These are phyloP conservation scores for Dipodomys spectabilis DNA, from an alignment of 2,113 vertebrate species.

Conservation along the genomic window DNA sequence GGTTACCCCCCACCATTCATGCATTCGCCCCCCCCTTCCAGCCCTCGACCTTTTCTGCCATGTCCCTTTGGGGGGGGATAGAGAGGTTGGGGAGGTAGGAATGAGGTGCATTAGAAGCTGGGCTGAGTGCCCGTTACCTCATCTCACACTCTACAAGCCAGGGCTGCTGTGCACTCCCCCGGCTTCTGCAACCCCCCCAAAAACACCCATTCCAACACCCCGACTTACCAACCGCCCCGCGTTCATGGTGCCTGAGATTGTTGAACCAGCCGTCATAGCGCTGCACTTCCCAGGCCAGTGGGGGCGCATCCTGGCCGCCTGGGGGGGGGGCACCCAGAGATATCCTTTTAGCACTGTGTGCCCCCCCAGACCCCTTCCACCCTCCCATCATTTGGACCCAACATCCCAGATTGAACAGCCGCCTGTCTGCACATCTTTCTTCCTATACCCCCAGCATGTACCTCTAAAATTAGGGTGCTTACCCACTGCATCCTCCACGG, in stretches of 20 bases:
- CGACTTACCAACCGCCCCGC: constrained; percentile 89
- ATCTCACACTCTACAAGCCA: not conserved
- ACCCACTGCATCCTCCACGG: constrained; percentile 46
- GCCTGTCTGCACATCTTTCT: not conserved
- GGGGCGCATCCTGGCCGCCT: constrained; percentile 83
- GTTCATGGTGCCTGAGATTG: constrained; percentile 91
- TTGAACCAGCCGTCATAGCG: constrained; percentile 99
- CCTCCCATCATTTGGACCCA: too few species aligned
- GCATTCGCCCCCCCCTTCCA: too few species aligned
- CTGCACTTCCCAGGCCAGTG: constrained; percentile 92
- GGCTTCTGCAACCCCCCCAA: too few species aligned
- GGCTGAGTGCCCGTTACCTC: rapidly evolving
- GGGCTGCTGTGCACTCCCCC: too few species aligned
- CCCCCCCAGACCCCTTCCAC: rapidly evolving
- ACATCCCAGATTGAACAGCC: not conserved
- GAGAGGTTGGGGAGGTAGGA: not conserved
- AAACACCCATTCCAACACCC: too few species aligned
- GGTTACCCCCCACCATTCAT: not conserved
- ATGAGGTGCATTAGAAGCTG: rapidly evolving
- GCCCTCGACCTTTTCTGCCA: too few species aligned
- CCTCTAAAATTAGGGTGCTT: constrained; percentile 43
- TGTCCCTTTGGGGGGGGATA: too few species aligned
- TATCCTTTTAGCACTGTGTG: not conserved
- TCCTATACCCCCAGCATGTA: not conserved
- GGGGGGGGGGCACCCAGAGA: not conserved